A percentile compares a stretch with the other conserved stretches of the same genome.
These are phyloP conservation scores for Oncorhynchus nerka DNA, from an alignment of 2,113 vertebrate species.

Conservation along the genomic window DNA sequence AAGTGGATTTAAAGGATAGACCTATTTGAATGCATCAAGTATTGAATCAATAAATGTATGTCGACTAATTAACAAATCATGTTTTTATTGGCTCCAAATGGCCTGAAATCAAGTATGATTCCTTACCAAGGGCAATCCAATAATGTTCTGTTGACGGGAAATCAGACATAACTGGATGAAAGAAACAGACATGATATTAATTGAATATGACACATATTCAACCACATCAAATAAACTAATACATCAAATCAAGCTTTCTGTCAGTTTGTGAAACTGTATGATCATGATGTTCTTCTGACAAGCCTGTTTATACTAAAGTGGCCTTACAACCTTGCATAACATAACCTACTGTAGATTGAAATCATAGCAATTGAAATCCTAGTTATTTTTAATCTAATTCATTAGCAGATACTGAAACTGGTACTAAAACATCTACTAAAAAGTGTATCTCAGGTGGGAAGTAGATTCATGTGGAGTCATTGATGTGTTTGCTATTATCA, in stretches of 20 bases:
- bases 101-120: no score
- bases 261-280: neutral
- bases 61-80: neutral
- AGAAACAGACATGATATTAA: neutral
- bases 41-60: no score
- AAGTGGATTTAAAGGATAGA: no score
- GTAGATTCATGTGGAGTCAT: no score
- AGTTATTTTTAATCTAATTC: constrained; percentile 6
- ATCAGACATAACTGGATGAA: constrained; percentile 64
- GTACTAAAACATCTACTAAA: neutral
- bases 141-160: constrained; percentile 75
- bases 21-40: no score
- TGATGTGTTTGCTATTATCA: no score
- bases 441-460: no score
- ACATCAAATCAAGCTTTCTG: neutral
- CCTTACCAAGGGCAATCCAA: constrained; percentile 78
- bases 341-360: neutral
- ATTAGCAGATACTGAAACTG: neutral
- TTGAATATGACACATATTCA: neutral
- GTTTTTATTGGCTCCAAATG: no score
- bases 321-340: neutral
- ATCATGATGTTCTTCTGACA: neutral
- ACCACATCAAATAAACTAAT: neutral
- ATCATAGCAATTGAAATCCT: constrained; percentile 2
- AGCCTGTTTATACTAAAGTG: neutral